Conservation (phyloP, 2,113 vertebrate species). For the Notechis scutatus region DNA sequence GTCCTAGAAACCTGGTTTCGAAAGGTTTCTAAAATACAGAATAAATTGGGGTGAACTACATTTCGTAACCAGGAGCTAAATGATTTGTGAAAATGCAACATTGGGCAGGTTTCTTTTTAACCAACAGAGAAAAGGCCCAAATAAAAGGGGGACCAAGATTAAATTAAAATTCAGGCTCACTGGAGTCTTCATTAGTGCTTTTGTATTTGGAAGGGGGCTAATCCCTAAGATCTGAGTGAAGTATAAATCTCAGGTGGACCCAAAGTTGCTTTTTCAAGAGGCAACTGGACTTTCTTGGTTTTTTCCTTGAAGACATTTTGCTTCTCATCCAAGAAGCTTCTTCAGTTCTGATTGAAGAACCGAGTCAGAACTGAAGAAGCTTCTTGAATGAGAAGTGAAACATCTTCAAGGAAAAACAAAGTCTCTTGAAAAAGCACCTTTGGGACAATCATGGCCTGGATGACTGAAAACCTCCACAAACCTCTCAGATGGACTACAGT, state of each 20-base stretch:
- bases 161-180: background rate
- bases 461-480: too few species aligned
- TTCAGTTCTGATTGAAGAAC: background rate
- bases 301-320: background rate
- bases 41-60: background rate
- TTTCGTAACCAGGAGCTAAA: background rate
- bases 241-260: background rate
- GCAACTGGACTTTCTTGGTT: background rate
- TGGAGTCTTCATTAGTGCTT: background rate
- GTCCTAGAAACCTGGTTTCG: constrained; percentile 3
- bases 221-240: background rate
- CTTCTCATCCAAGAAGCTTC: background rate
- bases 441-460: too few species aligned
- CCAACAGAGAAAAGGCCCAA: background rate
- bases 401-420: too few species aligned
- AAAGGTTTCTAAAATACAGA: background rate
- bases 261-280: background rate
- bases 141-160: background rate
- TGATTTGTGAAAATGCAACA: background rate
- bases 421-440: too few species aligned
- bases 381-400: background rate
- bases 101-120: background rate
- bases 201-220: background rate
- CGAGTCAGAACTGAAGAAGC: background rate
- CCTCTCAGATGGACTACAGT: background rate